Base-by-base conservation (phyloP, 1,140 invertebrate genomes). In the Trissolcus basalis region DNA sequence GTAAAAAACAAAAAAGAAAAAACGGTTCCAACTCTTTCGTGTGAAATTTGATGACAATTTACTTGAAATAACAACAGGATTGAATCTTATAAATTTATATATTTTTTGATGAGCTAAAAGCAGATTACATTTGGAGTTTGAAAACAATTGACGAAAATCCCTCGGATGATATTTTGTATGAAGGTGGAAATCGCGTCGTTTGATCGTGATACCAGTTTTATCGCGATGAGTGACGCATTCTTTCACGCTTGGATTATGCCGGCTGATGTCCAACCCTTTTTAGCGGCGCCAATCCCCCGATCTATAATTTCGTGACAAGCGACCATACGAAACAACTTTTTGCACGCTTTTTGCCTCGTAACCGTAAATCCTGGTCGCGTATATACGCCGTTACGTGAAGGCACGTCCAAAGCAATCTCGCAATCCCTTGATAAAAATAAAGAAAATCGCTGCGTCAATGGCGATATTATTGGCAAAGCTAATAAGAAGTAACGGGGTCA, bases 401-500 rank as follows among this genome's bases (percentile, higher is more conserved):
- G 33, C 65, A 58, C 59, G 65, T 78, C 45, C 43, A 9, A 32
- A 41, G 16, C 59, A 78, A 65, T 78, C 61, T 70, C 65, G 4
- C 50, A 44, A 45, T 69, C 54, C 41, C 15, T 32, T 33, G 56
- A 76, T 69, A 70, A 76, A 76, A 76, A 70, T 76, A 70, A 76
- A 76, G 73, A 41, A 65, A 76, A 70, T 43, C 45, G 45, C 60
- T 27, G 36, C 50, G 64, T 50, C 55, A 50, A 54, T 45, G 51
- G 19, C 48, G 43, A 63, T 71, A 71, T 77, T 77, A 77, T 77
- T 77, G 67, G 55, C 60, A 61, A 67, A 67, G 50, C 49, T 77
- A 77, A 77, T 77, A 70, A 70, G 67, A 36, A 77, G 50, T 61
- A 77, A 67, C 61, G 48, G 60, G 58, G 59, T 75, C 72, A 68